Evolutionary conservation across 1,140 invertebrate species (phyloP).

Genomic region (Diploscapter pachys): DNA sequence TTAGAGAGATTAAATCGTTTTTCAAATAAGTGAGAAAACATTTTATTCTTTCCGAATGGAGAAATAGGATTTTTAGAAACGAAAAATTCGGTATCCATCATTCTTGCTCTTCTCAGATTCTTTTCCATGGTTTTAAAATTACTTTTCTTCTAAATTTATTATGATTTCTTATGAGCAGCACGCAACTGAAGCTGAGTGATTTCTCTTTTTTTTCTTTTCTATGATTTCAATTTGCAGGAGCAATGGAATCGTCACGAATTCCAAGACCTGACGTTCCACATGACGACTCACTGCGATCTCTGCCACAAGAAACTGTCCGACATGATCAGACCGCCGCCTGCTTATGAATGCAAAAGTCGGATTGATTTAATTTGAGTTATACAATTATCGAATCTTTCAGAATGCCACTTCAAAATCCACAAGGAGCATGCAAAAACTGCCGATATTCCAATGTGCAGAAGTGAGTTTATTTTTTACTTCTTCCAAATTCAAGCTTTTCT

Average conservation of each 20-base stretch:
- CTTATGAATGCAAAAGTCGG: slow-evolving; percentile 78
- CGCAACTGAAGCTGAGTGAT: too few species aligned
- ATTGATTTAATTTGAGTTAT: not conserved
- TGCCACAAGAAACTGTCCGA: slow-evolving; percentile 94
- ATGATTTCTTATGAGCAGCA: too few species aligned
- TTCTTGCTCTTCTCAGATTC: too few species aligned
- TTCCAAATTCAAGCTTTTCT: too few species aligned
- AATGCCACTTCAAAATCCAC: slow-evolving; percentile 38
- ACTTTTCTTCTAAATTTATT: too few species aligned
- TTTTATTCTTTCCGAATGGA: too few species aligned
- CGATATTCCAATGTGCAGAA: slow-evolving; percentile 27
- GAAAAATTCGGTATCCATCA: too few species aligned
- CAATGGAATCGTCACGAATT: slow-evolving; percentile 82
- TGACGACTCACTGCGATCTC: slow-evolving; percentile 94
- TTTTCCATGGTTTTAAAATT: too few species aligned
- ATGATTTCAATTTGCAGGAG: not conserved
- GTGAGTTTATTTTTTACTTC: slow-evolving; percentile 12
- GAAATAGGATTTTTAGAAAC: too few species aligned
- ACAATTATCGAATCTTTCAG: not conserved
- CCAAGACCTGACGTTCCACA: slow-evolving; percentile 90
- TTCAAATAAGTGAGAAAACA: too few species aligned
- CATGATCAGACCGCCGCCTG: slow-evolving; percentile 90
- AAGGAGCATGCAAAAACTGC: slow-evolving; percentile 22
- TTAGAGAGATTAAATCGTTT: too few species aligned
- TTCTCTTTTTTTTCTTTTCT: too few species aligned